Percentiles rank a stretch among this genome's conserved stretches.
These are phyloP conservation scores for Podotricha telesiphe DNA, from an alignment of 2,888 invertebrate genomes.

Conservation along the genomic window DNA sequence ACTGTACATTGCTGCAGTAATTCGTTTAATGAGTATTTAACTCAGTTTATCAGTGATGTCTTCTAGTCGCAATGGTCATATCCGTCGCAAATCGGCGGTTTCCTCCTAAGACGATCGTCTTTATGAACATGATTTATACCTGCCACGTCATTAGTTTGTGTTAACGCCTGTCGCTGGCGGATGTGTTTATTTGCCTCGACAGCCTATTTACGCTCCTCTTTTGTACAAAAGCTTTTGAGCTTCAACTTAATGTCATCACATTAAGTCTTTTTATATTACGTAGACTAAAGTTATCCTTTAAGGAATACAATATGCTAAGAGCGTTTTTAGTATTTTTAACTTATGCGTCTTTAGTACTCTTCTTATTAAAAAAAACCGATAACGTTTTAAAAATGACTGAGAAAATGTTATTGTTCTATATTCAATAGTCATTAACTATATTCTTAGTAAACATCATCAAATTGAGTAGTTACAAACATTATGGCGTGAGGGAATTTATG, in stretches of 20 bases:
- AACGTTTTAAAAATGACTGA: neutral
- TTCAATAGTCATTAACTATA: neutral
- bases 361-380: too few relatives aligned
- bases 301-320: neutral
- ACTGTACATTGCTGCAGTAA: conserved; percentile 24
- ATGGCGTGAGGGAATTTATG: conserved; percentile 10
- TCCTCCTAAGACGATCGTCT: conserved; percentile 69
- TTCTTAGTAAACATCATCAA: neutral
- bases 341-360: too few relatives aligned
- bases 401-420: neutral
- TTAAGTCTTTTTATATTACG: neutral
- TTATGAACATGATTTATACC: conserved; percentile 81
- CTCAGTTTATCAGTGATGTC: conserved; percentile 50
- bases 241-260: conserved; percentile 25
- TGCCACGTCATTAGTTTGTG: conserved; percentile 78
- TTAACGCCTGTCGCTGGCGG: conserved; percentile 71
- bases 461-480: neutral
- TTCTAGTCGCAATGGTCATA: conserved; percentile 76
- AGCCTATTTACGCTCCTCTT: conserved; percentile 56
- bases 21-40: conserved; percentile 44
- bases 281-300: neutral
- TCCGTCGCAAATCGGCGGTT: conserved; percentile 80
- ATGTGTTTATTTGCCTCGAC: conserved; percentile 72
- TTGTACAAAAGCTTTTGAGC: conserved; percentile 41
- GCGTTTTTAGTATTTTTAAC: neutral